Evolutionary conservation across 2,888 invertebrate species (phyloP).

Genomic region (Andrena flavipes): DNA sequence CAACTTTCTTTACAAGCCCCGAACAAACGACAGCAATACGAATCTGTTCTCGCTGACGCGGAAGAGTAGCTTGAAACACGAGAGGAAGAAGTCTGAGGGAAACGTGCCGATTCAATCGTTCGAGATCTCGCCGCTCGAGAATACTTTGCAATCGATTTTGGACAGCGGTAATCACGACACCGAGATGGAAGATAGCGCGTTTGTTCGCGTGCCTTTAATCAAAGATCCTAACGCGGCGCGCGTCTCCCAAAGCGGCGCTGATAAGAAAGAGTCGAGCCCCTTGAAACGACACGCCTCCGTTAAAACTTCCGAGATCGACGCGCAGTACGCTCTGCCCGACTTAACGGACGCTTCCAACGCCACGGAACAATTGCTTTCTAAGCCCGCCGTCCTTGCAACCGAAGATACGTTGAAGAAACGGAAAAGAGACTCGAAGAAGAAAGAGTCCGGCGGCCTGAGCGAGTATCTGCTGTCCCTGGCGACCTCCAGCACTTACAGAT

Average conservation of each 20-base stretch:
- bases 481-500: slow-evolving; percentile 56
- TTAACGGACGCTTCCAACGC: slow-evolving; percentile 32
- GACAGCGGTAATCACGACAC: slow-evolving; percentile 68
- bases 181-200: neutral
- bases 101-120: slow-evolving; percentile 22
- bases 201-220: neutral
- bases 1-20: slow-evolving; percentile 77
- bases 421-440: slow-evolving; percentile 21
- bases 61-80: slow-evolving; percentile 68
- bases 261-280: neutral
- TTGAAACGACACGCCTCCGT: neutral
- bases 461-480: slow-evolving; percentile 78
- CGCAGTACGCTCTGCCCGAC: slow-evolving; percentile 2
- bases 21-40: slow-evolving; percentile 73
- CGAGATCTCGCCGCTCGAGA: slow-evolving; percentile 70
- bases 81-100: slow-evolving; percentile 27
- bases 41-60: slow-evolving; percentile 76
- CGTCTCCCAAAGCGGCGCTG: neutral
- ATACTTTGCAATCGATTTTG: slow-evolving; percentile 74
- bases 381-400: slow-evolving; percentile 5
- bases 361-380: slow-evolving; percentile 43
- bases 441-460: slow-evolving; percentile 72
- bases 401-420: neutral
- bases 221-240: neutral
- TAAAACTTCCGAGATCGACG: slow-evolving; percentile 14